Percentiles rank a stretch among this genome's conserved stretches.
phyloP scores from a whole-genome alignment of 2,797 vertebrate species.

The Emydoidea blandingii region DNA sequence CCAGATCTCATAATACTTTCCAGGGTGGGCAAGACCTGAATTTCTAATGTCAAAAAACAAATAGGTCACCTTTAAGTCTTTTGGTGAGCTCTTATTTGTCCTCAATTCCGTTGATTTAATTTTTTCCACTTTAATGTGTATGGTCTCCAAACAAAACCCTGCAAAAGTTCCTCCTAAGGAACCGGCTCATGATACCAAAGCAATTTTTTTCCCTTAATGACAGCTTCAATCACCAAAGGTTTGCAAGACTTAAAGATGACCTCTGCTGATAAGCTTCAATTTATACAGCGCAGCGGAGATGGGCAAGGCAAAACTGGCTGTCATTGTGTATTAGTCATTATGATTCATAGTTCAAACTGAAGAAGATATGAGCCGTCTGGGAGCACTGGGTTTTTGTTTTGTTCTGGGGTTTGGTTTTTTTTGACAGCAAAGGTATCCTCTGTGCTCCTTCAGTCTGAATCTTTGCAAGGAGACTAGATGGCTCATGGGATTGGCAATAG shows the following conservation, averaged over 20 bases:
- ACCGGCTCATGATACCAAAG: not conserved
- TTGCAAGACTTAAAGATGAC: not conserved
- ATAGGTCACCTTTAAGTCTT: not conserved
- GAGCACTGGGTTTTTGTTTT: not conserved
- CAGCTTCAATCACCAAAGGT: not conserved
- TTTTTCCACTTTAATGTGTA: not conserved
- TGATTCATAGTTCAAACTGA: not conserved
- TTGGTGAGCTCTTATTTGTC: not conserved
- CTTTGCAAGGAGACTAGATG: not conserved
- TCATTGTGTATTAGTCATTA: not conserved
- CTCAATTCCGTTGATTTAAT: not conserved
- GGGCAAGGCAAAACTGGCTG: constrained; percentile 47
- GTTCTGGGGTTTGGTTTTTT: not conserved
- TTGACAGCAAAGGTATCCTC: not conserved
- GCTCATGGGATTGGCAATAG: not conserved
- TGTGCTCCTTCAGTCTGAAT: not conserved
- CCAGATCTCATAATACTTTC: not conserved
- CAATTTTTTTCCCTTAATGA: constrained; percentile 19
- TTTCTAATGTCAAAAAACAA: not conserved
- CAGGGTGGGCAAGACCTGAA: not conserved
- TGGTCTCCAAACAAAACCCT: not conserved
- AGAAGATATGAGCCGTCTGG: not conserved
- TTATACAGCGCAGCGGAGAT: not conserved
- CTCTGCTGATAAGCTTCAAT: constrained; percentile 37
- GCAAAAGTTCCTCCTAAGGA: not conserved